Conservation (phyloP, 2,113 vertebrate genomes). For the Octodon degus region DNA sequence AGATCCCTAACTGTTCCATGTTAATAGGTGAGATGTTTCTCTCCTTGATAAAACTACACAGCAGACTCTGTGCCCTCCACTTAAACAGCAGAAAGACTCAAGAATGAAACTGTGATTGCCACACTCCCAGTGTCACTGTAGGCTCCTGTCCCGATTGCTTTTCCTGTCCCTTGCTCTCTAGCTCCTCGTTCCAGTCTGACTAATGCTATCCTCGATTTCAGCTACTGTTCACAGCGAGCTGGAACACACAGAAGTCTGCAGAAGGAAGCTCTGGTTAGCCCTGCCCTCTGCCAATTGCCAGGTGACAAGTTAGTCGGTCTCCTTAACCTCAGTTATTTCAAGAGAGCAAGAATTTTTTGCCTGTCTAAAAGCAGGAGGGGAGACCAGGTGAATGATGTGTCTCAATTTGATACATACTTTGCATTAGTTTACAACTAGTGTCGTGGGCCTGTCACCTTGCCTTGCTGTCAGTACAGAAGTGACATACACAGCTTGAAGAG, state of each 20-base stretch:
- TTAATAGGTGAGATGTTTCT: neutral
- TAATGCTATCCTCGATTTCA: neutral
- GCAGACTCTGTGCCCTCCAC: neutral
- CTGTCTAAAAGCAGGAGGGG: neutral
- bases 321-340: neutral
- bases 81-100: neutral
- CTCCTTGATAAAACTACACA: neutral
- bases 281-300: neutral
- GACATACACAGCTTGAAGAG: neutral
- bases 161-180: neutral
- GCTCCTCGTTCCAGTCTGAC: neutral
- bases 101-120: neutral
- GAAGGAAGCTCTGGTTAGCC: neutral
- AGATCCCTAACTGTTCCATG: neutral
- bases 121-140: neutral
- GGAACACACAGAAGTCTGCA: neutral
- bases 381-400: neutral
- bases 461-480: neutral
- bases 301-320: neutral
- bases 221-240: neutral
- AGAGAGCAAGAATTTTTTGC: neutral
- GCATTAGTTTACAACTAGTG: neutral
- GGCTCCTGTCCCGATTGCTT: neutral
- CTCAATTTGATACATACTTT: neutral
- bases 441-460: neutral